Conservation (phyloP, 2,888 invertebrate genomes). For the Listrodromus nycthemerus region DNA sequence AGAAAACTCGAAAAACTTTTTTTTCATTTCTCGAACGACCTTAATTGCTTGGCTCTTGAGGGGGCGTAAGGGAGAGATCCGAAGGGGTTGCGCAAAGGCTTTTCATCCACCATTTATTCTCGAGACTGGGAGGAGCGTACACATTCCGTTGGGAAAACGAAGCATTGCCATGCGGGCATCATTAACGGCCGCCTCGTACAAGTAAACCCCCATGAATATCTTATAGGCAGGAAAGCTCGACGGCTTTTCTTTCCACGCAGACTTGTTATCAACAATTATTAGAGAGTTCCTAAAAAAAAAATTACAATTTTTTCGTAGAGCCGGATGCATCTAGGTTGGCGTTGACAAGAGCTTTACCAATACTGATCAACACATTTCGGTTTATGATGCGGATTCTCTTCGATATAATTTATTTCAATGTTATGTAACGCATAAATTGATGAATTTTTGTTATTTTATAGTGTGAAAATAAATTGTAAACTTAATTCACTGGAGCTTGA, state of each 20-base stretch:
- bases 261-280: slow-evolving; percentile 75
- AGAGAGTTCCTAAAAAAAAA: not conserved
- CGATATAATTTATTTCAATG: no score
- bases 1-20: slow-evolving; percentile 55
- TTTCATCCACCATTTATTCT: slow-evolving; percentile 77
- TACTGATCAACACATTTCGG: no score
- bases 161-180: slow-evolving; percentile 77
- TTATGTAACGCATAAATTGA: no score
- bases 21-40: slow-evolving; percentile 36
- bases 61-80: not conserved
- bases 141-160: slow-evolving; percentile 61
- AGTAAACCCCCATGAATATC: slow-evolving; percentile 75
- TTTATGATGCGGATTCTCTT: no score
- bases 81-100: slow-evolving; percentile 1
- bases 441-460: no score
- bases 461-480: no score
- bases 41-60: slow-evolving; percentile 42
- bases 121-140: slow-evolving; percentile 64
- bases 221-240: slow-evolving; percentile 70
- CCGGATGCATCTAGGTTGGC: no score
- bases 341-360: no score
- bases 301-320: no score
- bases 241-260: slow-evolving; percentile 44
- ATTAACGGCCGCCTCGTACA: slow-evolving; percentile 80
- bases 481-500: no score